phyloP scores from a whole-genome alignment of 2,888 invertebrate genomes.

The Nysson spinosus region DNA sequence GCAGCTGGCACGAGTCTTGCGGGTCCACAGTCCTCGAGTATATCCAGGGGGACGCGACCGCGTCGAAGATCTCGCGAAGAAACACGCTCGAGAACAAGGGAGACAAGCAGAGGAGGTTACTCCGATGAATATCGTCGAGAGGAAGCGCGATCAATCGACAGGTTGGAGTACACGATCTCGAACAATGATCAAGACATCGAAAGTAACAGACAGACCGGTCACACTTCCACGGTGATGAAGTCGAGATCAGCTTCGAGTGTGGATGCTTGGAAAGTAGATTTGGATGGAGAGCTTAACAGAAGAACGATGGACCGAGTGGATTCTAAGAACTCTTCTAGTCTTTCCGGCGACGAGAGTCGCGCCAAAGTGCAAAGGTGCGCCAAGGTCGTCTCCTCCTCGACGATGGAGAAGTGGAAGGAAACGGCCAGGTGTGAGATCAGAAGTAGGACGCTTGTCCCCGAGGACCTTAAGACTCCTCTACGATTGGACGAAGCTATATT shows the following conservation, averaged over 20 bases:
- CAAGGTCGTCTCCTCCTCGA: conserved; percentile 66
- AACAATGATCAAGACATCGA: conserved; percentile 4
- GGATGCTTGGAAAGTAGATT: conserved; percentile 65
- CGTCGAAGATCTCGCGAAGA: conserved; percentile 68
- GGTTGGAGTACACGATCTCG: conserved; percentile 39
- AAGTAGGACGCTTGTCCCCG: conserved; percentile 65
- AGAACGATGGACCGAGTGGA: conserved; percentile 51
- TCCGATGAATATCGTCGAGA: conserved; percentile 42
- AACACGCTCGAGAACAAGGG: conserved; percentile 65
- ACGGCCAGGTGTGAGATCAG: conserved; percentile 64
- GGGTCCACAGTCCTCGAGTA: conserved; percentile 66
- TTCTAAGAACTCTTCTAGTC: conserved; percentile 64
- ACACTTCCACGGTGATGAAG: conserved; percentile 62
- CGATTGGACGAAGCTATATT: conserved; percentile 65
- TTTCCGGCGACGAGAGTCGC: conserved; percentile 54
- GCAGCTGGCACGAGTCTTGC: conserved; percentile 23
- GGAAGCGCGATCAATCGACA: conserved; percentile 51
- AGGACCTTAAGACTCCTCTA: conserved; percentile 70
- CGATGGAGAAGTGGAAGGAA: conserved; percentile 71
- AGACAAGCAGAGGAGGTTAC: conserved; percentile 55
- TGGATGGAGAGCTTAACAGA: conserved; percentile 48
- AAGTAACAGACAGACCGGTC: conserved; percentile 8
- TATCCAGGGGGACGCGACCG: conserved; percentile 63
- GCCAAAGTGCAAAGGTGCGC: conserved; percentile 62
- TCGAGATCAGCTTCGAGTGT: conserved; percentile 69